phyloP scores from a whole-genome alignment of 1,140 invertebrate species.

The Pachyrhynchus sulphureomaculatus region DNA sequence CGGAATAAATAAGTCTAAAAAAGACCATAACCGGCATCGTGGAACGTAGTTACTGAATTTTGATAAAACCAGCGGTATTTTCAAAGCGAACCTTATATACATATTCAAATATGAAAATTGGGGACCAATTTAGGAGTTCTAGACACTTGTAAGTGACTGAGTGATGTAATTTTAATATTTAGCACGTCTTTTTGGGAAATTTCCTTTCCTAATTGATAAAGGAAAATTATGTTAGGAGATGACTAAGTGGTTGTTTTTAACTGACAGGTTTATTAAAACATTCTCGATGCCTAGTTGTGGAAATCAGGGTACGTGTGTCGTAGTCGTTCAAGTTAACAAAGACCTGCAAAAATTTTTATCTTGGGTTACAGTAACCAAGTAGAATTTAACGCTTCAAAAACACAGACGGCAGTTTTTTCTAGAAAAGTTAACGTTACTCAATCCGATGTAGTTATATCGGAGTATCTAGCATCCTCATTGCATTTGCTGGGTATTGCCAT shows the following conservation, averaged over 20 bases:
- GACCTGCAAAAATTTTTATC: no score
- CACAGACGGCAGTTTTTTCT: no score
- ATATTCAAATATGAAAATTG: conserved; percentile 23
- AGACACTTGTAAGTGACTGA: conserved; percentile 18
- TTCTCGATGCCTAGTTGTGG: no score
- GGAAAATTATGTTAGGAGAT: conserved; percentile 9
- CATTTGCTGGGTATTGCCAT: no score
- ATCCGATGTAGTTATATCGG: no score
- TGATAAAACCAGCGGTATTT: background rate
- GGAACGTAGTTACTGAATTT: background rate
- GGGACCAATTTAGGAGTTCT: conserved; percentile 6
- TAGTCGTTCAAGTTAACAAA: no score
- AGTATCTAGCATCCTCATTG: no score
- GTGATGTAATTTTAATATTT: conserved; percentile 15
- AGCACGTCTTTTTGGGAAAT: conserved; percentile 11
- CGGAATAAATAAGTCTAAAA: no score
- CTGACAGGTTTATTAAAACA: conserved; percentile 9
- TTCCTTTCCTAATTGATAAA: conserved; percentile 8
- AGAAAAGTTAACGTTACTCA: no score
- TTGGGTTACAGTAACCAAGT: no score
- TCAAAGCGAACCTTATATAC: background rate
- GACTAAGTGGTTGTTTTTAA: conserved; percentile 16
- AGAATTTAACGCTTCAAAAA: no score
- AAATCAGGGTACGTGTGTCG: no score
- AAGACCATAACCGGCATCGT: background rate